Evolutionary conservation across 2,113 vertebrate species (phyloP), one percentile per base, ranked within the genome.

Genomic region (Xenotilapia longispinis): DNA sequence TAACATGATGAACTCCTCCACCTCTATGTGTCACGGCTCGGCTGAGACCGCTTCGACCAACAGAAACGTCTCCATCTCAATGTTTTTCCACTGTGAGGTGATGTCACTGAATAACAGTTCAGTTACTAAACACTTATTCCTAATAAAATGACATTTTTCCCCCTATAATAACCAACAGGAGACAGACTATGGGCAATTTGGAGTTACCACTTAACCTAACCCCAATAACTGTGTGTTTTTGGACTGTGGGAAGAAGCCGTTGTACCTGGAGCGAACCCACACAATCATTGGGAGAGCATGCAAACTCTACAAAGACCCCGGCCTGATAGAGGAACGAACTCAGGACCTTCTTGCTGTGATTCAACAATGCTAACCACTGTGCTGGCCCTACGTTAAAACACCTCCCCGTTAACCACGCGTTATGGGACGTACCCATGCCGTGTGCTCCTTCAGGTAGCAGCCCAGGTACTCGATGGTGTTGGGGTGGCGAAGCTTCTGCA

Each of bases 381-480:
- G 14, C 57, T 19, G 28, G 28, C 58, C 9, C 58, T 15, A 13
- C 2, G 7, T 40, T 42, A 14, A 70, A 40, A 36, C 36, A 40
- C 36, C n/a, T 70, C 63, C 12, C 36, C 36, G 5, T 36, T 63
- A 63, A 63, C 17, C 58, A 36, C 17, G 4, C 6, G 4, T 7
- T 65, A 65, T 33, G 2, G 26, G 8, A 91, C 96, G 93, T 81
- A 98, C 98, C 98, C 98, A 98, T 85, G 98, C 98, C 0, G 98
- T 98, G 96, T 98, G 97, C 70, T 98, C 98, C 23, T 97, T 97
- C 95, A 98, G 95, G 97, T 98, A 98, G 94, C 98, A 98, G 89
- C 98, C 98, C 81, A 95, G 96, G 83, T 98, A 98, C 93, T 98
- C 97, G 57, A 98, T 98, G 26, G 97, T 98, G 97, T 98, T 98